These are phyloP conservation scores for Dendrolimus houi DNA, from an alignment of 2,888 invertebrate species.

Conservation along the genomic window DNA sequence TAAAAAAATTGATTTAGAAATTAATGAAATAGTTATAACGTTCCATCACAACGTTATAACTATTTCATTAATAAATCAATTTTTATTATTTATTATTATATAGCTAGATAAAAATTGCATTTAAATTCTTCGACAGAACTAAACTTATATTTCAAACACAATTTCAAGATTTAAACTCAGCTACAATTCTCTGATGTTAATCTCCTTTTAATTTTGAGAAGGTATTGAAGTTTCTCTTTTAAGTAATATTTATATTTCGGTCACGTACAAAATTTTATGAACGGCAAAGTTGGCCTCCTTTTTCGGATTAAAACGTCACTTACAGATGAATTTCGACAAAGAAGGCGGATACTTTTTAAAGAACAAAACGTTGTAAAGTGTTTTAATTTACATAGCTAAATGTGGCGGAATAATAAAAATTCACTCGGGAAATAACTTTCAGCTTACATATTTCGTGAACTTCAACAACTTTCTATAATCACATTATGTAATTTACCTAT, in stretches of 20 bases:
- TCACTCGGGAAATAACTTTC: background rate
- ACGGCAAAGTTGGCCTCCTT: conserved; percentile 36
- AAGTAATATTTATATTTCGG: conserved; percentile 41
- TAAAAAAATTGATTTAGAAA: no score
- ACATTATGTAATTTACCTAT: conserved; percentile 7
- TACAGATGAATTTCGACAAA: conserved; percentile 51
- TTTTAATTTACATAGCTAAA: background rate
- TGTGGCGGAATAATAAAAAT: background rate
- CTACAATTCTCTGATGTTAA: background rate
- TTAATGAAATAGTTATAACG: no score
- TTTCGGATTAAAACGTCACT: conserved; percentile 61
- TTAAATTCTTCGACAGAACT: no score
- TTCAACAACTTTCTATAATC: conserved; percentile 4
- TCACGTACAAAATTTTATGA: conserved; percentile 56
- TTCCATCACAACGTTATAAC: no score
- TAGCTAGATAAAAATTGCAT: no score
- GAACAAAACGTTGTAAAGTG: conserved; percentile 1
- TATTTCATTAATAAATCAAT: no score
- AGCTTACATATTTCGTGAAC: background rate
- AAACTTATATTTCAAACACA: background rate
- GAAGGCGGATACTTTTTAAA: conserved; percentile 9
- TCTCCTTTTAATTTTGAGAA: conserved; percentile 2
- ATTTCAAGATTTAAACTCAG: conserved; percentile 1
- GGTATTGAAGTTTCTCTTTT: conserved; percentile 4
- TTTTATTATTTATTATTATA: no score